Evolutionary conservation across 2,797 vertebrate genomes (phyloP), one percentile per base, ranked within the genome.

Genomic region (Alfaro cultratus): DNA sequence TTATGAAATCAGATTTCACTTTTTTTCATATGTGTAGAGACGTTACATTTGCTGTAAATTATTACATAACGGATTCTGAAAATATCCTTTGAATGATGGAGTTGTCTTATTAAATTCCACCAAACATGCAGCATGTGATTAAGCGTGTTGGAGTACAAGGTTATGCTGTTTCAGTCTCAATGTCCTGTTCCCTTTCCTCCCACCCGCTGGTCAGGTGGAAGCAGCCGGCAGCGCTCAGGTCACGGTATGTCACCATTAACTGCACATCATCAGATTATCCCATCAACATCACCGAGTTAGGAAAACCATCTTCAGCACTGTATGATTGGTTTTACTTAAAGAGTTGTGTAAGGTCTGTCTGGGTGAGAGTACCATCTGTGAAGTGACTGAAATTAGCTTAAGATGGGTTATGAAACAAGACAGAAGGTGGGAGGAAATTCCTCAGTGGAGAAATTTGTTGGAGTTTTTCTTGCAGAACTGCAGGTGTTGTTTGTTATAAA

Each of bases 171-270:
- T 84, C 26, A 78, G 67, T 88, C 70, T 71, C 71, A 93, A 87
- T 78, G 76, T 89, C 49, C n/a, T 84, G 75, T 92, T 88, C 81
- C 86, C 53, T 88, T 57, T 86, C 75, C 91, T 16, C 8, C 23
- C 23, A 5, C 68, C 73, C 90, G 88, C 90, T 86, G 92, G 88
- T 92, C 93, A 95, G 95, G 90, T 90, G 86, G 90, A 84, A 72
- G 85, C 78, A 0, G 76, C 82, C 78, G 71, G 88, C 31, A 83
- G 91, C 57, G 80, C 88, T 83, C 89, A 89, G 89, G 90, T 88
- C 80, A 70, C 89, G 93, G 94, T 94, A 94, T 46, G 94, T 95
- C 46, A 73, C 80, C 36, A 81, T 55, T 77, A n/a, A 85, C 79
- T 77, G 79, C 49, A 45, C 31, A 64, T 78, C 74, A 85, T 84